Base-by-base conservation (phyloP, 2,797 vertebrate species). In the Gobionotothen gibberifrons region DNA sequence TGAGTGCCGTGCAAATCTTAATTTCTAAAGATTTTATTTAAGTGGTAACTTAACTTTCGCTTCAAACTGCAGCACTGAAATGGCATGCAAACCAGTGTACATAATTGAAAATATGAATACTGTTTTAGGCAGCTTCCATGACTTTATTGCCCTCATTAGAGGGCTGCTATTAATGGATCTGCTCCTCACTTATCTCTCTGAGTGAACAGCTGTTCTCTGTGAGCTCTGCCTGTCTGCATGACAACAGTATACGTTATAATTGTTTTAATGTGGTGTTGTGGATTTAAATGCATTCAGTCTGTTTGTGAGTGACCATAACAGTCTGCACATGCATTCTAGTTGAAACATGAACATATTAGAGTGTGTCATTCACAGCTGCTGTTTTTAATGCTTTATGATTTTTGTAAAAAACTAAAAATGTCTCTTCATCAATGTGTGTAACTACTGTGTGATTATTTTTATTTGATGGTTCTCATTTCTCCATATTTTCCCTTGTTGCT, bases 401-500 rank as follows among this genome's bases (percentile, higher is more conserved):
- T 72, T 46, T 73, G 2, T 57, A 9, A 19, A 60, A 21, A 46
- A 51, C 1, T 21, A 17, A 3, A 12, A 16, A 65, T 61, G 16
- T 57, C 55, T 67, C 39, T 73, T 75, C 49, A 88, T 78, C 55
- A 73, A 22, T 40, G 16, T 78, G 43, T 76, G 52, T 64, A 78
- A 32, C 64, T 36, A 74, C 42, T 48, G 76, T 67, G 74, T 55
- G 10, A 47, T 76, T 48, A 55, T 86, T 85, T 29, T 36, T 63
- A 42, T 73, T 76, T 77, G 77, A 54, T 81, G 84, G 48, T 87
- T 72, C 61, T 89, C 59, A 86, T 87, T 92, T 93, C 87, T 95
- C 90, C 72, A 85, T 82, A 81, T 92, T 32, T 93, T 79, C 85
- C 87, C 80, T 85, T 81, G 74, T 72, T 87, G 82, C 91, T 74